These are phyloP conservation scores for Clarias macrocephalus DNA, from an alignment of 2,113 vertebrate species.

Conservation along the genomic window DNA sequence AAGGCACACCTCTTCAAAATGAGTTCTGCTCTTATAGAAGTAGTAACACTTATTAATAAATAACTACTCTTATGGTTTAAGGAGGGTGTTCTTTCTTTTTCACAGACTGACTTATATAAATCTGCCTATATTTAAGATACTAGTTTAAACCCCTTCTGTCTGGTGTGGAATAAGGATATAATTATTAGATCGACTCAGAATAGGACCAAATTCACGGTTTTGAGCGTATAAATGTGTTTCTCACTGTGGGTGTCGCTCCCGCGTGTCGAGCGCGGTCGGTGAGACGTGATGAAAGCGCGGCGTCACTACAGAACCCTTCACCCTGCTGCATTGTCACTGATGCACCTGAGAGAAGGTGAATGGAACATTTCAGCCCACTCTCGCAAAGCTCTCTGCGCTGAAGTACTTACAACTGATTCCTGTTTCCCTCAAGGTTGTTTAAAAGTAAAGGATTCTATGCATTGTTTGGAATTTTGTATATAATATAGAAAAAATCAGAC, in stretches of 20 bases:
- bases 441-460: slow-evolving; percentile 56
- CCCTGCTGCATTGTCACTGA: slow-evolving; percentile 36
- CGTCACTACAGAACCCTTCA: slow-evolving; percentile 5
- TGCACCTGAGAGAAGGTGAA: slow-evolving; percentile 40
- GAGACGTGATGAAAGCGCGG: background rate
- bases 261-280: slow-evolving; percentile 10
- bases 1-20: no score
- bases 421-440: slow-evolving; percentile 58
- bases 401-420: slow-evolving; percentile 63
- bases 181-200: no score
- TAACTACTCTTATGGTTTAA: no score
- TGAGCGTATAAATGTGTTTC: background rate
- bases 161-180: background rate
- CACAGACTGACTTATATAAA: background rate
- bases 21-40: no score
- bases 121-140: no score
- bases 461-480: slow-evolving; percentile 46
- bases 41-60: no score
- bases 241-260: background rate
- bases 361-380: slow-evolving; percentile 61
- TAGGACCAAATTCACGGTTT: background rate
- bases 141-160: background rate
- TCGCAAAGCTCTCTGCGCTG: slow-evolving; percentile 50
- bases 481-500: slow-evolving; percentile 21
- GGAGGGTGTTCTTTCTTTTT: background rate